phyloP scores from a whole-genome alignment of 2,888 invertebrate genomes.

The Hirtodrosophila cameraria region DNA sequence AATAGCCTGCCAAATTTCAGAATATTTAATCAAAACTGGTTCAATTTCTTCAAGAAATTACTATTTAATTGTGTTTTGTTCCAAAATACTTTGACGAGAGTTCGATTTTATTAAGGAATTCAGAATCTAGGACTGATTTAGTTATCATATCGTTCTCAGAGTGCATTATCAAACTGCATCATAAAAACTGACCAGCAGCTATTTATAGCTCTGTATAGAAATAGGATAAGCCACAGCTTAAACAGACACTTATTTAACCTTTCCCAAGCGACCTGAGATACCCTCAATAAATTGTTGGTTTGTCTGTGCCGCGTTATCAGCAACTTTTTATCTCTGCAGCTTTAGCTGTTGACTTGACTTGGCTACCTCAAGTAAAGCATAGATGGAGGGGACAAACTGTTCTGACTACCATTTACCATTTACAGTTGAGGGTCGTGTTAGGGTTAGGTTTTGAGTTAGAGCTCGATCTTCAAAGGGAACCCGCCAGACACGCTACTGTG shows the following conservation, averaged over 20 bases:
- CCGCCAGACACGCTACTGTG: slow-evolving; percentile 19
- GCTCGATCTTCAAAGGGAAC: slow-evolving; percentile 31
- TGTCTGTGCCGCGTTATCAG: slow-evolving; percentile 34
- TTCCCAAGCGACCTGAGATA: slow-evolving; percentile 21
- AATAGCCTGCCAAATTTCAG: too few relatives aligned
- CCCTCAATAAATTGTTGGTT: slow-evolving; percentile 10
- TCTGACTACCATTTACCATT: slow-evolving; percentile 26
- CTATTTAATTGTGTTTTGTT: too few relatives aligned
- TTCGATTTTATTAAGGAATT: too few relatives aligned
- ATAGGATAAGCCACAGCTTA: slow-evolving; percentile 30
- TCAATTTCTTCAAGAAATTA: too few relatives aligned
- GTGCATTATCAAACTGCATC: slow-evolving; percentile 4
- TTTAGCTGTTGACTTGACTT: slow-evolving; percentile 43
- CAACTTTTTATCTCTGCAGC: slow-evolving; percentile 28
- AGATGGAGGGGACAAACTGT: slow-evolving; percentile 10
- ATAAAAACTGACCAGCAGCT: slow-evolving; percentile 20
- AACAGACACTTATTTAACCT: slow-evolving; percentile 14
- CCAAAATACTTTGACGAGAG: too few relatives aligned
- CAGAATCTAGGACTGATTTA: too few relatives aligned
- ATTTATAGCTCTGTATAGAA: slow-evolving; percentile 28
- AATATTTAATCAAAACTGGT: too few relatives aligned
- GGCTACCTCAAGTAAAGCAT: slow-evolving; percentile 27
- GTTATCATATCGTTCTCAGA: not conserved
- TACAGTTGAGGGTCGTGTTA: slow-evolving; percentile 38
- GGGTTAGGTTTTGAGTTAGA: slow-evolving; percentile 16